A percentile compares a stretch with the other conserved stretches of the same genome.
Evolutionary conservation across 2,888 invertebrate species (phyloP).

Genomic region (Pristionchus japonicus): DNA sequence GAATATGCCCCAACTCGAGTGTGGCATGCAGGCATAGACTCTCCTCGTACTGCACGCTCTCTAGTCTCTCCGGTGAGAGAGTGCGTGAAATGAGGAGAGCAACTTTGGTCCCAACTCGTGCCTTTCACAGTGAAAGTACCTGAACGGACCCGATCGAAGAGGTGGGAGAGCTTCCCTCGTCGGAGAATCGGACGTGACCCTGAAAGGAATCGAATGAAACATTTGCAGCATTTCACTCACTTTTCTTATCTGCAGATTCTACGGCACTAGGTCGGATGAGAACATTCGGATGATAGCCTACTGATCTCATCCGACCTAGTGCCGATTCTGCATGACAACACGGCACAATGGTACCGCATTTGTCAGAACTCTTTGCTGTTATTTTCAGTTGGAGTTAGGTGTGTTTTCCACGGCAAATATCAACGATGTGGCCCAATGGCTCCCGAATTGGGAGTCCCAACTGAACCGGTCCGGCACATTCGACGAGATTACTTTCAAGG

Average conservation of each 20-base stretch:
- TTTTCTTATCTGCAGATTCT: no score
- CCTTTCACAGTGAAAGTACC: not conserved
- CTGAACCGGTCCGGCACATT: not conserved
- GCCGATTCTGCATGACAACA: not conserved
- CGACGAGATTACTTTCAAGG: no score
- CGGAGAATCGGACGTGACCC: slow-evolving; percentile 28
- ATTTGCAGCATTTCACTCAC: no score
- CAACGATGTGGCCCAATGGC: not conserved
- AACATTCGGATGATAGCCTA: no score
- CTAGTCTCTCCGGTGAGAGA: no score
- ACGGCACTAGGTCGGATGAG: no score
- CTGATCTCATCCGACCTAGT: no score
- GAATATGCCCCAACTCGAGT: not conserved
- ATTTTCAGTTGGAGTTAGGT: not conserved
- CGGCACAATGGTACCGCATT: slow-evolving; percentile 50
- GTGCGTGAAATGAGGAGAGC: no score
- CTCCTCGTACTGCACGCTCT: no score
- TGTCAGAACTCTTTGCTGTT: slow-evolving; percentile 38
- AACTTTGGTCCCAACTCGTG: no score
- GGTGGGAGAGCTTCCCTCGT: not conserved
- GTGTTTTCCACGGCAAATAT: not conserved
- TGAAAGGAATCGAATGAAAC: not conserved
- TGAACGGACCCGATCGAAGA: slow-evolving; percentile 32
- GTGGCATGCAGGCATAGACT: no score
- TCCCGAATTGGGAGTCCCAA: not conserved